Evolutionary conservation across 2,888 invertebrate genomes (phyloP).

Genomic region (Cataglyphis altisquamis): DNA sequence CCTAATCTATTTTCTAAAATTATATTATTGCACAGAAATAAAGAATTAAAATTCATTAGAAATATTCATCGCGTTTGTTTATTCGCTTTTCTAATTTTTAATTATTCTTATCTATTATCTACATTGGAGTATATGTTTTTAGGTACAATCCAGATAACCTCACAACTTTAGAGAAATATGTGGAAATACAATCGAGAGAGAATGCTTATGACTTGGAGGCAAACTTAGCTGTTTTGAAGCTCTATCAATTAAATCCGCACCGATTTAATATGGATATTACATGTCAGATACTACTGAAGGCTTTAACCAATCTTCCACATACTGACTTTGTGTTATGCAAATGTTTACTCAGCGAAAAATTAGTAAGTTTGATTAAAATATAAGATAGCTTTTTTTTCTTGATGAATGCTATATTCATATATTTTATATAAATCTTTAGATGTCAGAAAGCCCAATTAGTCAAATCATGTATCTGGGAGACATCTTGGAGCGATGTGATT

Average conservation of each 20-base stretch:
- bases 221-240: slow-evolving; percentile 97
- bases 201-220: slow-evolving; percentile 99
- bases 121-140: slow-evolving; percentile 71
- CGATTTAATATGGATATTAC: slow-evolving; percentile 94
- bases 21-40: not conserved
- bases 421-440: slow-evolving; percentile 85
- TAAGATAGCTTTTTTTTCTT: not conserved
- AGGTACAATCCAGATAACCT: slow-evolving; percentile 99
- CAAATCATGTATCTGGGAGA: slow-evolving; percentile 96
- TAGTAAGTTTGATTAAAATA: slow-evolving; percentile 85
- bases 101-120: not conserved
- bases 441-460: slow-evolving; percentile 94
- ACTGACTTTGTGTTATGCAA: slow-evolving; percentile 99
- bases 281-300: slow-evolving; percentile 96
- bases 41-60: not conserved
- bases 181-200: slow-evolving; percentile 96
- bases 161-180: slow-evolving; percentile 95
- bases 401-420: not conserved
- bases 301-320: slow-evolving; percentile 98
- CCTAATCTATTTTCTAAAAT: not conserved
- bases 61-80: not conserved
- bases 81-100: not conserved
- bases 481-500: slow-evolving; percentile 97
- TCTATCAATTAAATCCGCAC: slow-evolving; percentile 98
- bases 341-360: slow-evolving; percentile 94